Evolutionary conservation across 2,888 invertebrate genomes (phyloP).

Genomic region (Hecatera dysodea): DNA sequence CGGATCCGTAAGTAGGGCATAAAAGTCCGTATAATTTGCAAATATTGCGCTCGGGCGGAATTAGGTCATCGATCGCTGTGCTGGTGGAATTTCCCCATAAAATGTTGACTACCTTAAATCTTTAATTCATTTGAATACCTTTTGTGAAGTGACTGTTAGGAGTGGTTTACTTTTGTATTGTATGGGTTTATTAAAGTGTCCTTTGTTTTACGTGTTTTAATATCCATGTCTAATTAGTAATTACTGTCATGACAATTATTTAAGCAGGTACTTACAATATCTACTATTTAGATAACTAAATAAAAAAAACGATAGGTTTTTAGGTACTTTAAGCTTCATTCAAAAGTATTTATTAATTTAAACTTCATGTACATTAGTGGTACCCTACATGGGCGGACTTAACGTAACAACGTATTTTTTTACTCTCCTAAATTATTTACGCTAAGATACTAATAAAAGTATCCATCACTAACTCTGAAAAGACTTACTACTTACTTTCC

Average conservation of each 20-base stretch:
- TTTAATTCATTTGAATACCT: conserved; percentile 16
- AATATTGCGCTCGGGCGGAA: conserved; percentile 39
- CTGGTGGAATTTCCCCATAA: conserved; percentile 22
- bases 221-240: background rate
- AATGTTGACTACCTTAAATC: conserved; percentile 8
- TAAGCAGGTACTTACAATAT: too few relatives aligned
- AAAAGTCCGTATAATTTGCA: conserved; percentile 44
- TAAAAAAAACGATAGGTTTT: too few relatives aligned
- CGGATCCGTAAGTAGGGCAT: conserved; percentile 30
- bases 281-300: too few relatives aligned
- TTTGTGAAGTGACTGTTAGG: background rate
- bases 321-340: too few relatives aligned
- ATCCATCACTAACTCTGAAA: too few relatives aligned
- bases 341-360: too few relatives aligned
- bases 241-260: background rate
- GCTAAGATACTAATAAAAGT: too few relatives aligned
- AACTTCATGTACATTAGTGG: too few relatives aligned
- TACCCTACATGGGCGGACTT: too few relatives aligned
- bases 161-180: background rate
- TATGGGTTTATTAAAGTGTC: background rate
- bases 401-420: too few relatives aligned
- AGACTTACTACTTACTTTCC: too few relatives aligned
- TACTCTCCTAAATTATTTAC: too few relatives aligned
- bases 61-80: conserved; percentile 55
- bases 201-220: background rate